Percentiles rank a stretch among this genome's conserved stretches.
Conservation (phyloP, 2,113 vertebrate species). For the Parus major region DNA sequence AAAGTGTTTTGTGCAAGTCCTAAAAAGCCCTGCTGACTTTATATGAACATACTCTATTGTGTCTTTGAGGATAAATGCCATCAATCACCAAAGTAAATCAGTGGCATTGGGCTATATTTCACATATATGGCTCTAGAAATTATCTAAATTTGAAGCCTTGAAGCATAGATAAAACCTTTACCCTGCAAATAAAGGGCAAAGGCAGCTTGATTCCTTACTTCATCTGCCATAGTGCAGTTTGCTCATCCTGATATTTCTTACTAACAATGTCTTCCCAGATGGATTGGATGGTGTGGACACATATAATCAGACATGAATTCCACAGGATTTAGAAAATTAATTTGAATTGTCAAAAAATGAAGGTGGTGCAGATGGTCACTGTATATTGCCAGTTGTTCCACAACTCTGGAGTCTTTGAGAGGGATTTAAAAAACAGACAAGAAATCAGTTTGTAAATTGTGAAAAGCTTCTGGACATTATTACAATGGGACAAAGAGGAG, state of each 20-base stretch:
- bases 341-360: not conserved
- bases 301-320: not conserved
- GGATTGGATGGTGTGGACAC: not conserved
- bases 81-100: not conserved
- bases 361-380: not conserved
- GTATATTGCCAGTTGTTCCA: not conserved
- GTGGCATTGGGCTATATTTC: not conserved
- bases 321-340: not conserved
- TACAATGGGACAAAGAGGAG: not conserved
- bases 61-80: not conserved
- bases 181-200: not conserved
- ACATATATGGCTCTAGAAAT: not conserved
- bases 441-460: not conserved
- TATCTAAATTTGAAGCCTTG: not conserved
- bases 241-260: not conserved
- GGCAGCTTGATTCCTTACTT: not conserved
- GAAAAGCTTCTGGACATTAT: not conserved
- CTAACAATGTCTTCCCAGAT: not conserved
- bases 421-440: constrained; percentile 1
- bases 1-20: not conserved
- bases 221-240: not conserved
- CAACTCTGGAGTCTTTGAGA: not conserved
- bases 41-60: not conserved
- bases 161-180: not conserved
- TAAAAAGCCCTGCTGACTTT: not conserved